Conservation (phyloP, 2,888 invertebrate species). For the Drosophila paranaensis region DNA sequence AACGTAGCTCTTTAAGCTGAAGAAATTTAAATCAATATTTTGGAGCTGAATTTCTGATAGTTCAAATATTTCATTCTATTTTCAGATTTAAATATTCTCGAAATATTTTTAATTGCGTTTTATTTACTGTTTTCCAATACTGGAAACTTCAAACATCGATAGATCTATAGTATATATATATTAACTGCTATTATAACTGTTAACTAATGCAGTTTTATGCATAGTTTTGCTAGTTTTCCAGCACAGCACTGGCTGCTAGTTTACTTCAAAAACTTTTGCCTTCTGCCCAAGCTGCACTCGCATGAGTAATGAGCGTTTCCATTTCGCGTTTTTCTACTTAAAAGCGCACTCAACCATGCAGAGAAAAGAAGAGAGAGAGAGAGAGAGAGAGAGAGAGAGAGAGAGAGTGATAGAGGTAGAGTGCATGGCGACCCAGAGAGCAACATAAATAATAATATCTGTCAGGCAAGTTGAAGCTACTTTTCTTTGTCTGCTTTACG, state of each 20-base stretch:
- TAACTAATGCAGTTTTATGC: slow-evolving; percentile 15
- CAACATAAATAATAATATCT: slow-evolving; percentile 77
- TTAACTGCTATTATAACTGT: slow-evolving; percentile 9
- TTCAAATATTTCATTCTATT: too few relatives aligned
- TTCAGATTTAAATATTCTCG: too few relatives aligned
- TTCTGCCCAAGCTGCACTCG: slow-evolving; percentile 44
- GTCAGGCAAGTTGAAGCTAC: slow-evolving; percentile 62
- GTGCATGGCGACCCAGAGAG: slow-evolving; percentile 44
- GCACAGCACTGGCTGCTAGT: slow-evolving; percentile 30
- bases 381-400: background rate
- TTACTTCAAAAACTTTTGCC: slow-evolving; percentile 54
- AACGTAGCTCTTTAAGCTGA: background rate
- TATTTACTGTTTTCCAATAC: background rate
- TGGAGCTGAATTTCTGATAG: too few relatives aligned
- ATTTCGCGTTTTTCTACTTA: slow-evolving; percentile 61
- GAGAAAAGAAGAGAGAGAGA: slow-evolving; percentile 3
- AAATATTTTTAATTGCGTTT: background rate
- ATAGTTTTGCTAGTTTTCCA: slow-evolving; percentile 16
- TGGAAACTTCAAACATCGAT: background rate
- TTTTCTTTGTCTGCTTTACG: slow-evolving; percentile 71
- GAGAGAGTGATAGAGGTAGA: slow-evolving; percentile 2
- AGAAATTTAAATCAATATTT: slow-evolving; percentile 1
- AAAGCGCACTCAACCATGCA: slow-evolving; percentile 50
- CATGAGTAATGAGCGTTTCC: slow-evolving; percentile 66
- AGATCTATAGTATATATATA: slow-evolving; percentile 4